Conservation (phyloP, 2,888 invertebrate genomes). For the Caenorhabditis sinica region DNA sequence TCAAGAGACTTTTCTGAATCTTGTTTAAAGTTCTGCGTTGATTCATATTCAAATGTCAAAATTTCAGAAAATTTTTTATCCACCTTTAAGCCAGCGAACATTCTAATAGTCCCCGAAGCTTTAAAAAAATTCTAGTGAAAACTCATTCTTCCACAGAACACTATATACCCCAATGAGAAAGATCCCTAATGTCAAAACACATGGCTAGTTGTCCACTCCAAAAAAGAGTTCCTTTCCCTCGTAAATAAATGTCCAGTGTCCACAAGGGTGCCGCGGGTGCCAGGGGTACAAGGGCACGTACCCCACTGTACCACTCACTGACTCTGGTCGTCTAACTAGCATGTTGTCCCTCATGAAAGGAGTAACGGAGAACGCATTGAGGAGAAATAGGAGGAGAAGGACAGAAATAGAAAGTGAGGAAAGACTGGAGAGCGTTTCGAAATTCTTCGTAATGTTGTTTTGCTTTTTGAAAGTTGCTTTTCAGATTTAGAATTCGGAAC, state of each 20-base stretch:
- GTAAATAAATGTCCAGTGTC: constrained; percentile 7
- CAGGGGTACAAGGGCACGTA: constrained; percentile 28
- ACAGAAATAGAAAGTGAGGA: constrained; percentile 9
- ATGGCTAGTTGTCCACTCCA: not conserved
- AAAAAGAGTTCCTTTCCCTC: not conserved
- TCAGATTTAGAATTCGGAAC: not conserved
- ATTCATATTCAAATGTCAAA: too few species aligned
- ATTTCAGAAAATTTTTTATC: too few species aligned
- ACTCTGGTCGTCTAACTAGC: constrained; percentile 21
- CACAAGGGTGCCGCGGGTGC: constrained; percentile 26
- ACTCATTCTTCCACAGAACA: too few species aligned
- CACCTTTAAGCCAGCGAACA: too few species aligned
- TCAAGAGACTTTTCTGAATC: too few species aligned
- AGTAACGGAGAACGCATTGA: not conserved
- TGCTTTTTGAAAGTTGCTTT: not conserved
- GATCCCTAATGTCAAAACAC: not conserved
- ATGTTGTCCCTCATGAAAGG: constrained; percentile 1
- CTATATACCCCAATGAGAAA: too few species aligned
- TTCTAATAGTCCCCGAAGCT: too few species aligned
- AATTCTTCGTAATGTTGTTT: constrained; percentile 11
- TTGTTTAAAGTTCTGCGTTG: too few species aligned
- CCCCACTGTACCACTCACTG: constrained; percentile 35
- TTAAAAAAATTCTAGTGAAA: too few species aligned
- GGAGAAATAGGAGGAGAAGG: not conserved
- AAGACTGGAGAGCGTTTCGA: not conserved